Conservation (phyloP, 2,888 invertebrate genomes). For the Drosophila demipolita region DNA sequence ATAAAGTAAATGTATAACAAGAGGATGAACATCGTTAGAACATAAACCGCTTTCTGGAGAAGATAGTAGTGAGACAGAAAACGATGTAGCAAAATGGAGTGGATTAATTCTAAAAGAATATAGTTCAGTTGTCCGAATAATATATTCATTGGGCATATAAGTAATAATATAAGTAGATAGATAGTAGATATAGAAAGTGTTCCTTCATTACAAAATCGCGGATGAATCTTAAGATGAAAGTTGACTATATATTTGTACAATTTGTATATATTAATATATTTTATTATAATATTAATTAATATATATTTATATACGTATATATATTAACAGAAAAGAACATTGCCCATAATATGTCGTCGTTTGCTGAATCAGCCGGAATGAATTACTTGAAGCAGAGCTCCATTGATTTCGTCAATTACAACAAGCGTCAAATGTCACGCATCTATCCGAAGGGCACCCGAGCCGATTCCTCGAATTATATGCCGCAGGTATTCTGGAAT, state of each 20-base stretch:
- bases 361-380: conserved; percentile 98
- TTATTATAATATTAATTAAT: neutral
- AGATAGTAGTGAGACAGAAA: neutral
- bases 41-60: neutral
- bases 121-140: neutral
- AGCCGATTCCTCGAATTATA: conserved; percentile 99
- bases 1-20: neutral
- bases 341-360: conserved; percentile 99
- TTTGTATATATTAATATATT: too few species aligned
- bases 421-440: conserved; percentile 99
- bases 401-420: conserved; percentile 99
- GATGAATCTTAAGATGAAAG: neutral
- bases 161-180: neutral
- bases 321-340: conserved; percentile 93
- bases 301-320: neutral
- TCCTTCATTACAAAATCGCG: neutral
- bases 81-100: neutral
- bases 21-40: neutral
- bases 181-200: neutral
- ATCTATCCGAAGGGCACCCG: conserved; percentile 99
- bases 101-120: neutral
- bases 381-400: conserved; percentile 97
- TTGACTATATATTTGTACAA: neutral
- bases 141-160: neutral
- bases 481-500: conserved; percentile 99